Percentiles rank a stretch among this genome's conserved stretches.
Evolutionary conservation across 2,797 vertebrate genomes (phyloP).

Genomic region (Chrysocyon brachyurus): DNA sequence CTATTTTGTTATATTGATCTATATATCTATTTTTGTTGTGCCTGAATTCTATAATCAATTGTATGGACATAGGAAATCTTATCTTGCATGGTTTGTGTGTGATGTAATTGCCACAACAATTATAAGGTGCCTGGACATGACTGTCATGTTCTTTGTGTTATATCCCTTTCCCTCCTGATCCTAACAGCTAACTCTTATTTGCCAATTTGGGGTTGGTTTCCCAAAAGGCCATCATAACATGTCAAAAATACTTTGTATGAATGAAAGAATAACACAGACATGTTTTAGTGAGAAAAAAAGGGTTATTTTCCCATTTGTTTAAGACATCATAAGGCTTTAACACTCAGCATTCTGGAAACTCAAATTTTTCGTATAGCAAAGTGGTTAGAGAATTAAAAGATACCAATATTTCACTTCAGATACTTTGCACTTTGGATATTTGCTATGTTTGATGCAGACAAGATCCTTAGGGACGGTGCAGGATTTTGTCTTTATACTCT

Average conservation of each 20-base stretch:
- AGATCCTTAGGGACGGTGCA: background rate
- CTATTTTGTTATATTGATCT: no score
- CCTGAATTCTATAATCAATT: background rate
- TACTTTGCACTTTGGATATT: background rate
- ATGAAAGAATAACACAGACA: background rate
- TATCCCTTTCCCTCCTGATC: background rate
- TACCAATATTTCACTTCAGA: background rate
- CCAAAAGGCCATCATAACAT: background rate
- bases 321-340: background rate
- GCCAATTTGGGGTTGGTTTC: background rate
- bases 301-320: background rate
- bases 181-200: background rate
- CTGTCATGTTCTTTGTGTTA: background rate
- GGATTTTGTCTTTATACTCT: background rate
- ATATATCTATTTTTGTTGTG: no score
- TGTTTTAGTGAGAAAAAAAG: background rate
- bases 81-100: background rate
- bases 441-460: background rate
- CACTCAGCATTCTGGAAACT: background rate
- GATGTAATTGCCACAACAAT: background rate
- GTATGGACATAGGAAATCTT: background rate
- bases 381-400: background rate
- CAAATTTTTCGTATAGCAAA: background rate
- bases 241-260: background rate
- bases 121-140: background rate